Conservation (phyloP, 2,888 invertebrate species). For the Leptinotarsa rubiginosa region DNA sequence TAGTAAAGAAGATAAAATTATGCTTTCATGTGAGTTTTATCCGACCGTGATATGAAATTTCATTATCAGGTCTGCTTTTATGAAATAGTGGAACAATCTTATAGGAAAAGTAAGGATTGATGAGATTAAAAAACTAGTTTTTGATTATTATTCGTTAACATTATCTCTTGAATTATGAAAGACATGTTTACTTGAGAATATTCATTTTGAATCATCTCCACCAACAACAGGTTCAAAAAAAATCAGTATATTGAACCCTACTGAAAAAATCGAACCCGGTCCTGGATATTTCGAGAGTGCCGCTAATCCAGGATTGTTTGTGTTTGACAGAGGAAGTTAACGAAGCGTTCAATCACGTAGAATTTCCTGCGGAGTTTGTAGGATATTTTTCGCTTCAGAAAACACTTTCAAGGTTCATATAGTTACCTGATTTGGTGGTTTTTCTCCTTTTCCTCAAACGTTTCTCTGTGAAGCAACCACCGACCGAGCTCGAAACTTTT, state of each 20-base stretch:
- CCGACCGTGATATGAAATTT: too few species aligned
- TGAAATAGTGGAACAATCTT: too few species aligned
- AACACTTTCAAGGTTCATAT: constrained; percentile 51
- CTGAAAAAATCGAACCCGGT: neutral
- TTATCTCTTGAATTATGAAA: too few species aligned
- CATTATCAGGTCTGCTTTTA: too few species aligned
- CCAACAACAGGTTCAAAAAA: too few species aligned
- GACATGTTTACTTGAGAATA: too few species aligned
- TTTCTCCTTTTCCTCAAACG: constrained; percentile 17
- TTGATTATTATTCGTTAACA: too few species aligned
- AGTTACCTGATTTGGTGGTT: constrained; percentile 49
- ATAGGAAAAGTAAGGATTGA: too few species aligned
- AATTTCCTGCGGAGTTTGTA: constrained; percentile 54
- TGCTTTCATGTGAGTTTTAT: too few species aligned
- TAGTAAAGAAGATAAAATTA: too few species aligned
- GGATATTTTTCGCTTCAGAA: constrained; percentile 57
- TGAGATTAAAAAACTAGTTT: too few species aligned
- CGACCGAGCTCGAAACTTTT: constrained; percentile 6
- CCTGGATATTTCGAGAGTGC: constrained; percentile 41
- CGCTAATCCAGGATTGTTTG: constrained; percentile 59
- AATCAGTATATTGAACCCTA: neutral
- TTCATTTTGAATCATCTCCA: too few species aligned
- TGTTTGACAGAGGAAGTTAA: constrained; percentile 60
- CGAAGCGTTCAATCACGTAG: constrained; percentile 61
- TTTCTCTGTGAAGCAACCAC: neutral